A percentile compares a stretch with the other conserved stretches of the same genome.
These are phyloP conservation scores for Oxygymnocypris stewartii DNA, from an alignment of 2,113 vertebrate species.

Conservation along the genomic window DNA sequence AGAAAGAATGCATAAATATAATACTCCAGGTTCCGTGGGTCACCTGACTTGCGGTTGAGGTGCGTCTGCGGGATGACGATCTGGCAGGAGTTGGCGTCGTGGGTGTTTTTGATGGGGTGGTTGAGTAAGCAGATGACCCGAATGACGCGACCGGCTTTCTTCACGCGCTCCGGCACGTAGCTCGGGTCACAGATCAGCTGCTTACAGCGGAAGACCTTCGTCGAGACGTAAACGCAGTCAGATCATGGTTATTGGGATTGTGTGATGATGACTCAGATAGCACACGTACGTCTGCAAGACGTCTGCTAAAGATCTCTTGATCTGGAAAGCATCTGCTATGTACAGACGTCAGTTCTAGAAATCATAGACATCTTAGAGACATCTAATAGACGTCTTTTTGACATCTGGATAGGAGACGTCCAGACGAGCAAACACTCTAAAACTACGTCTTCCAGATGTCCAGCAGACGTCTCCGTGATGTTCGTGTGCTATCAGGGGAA, in stretches of 20 bases:
- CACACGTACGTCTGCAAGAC: too few species aligned
- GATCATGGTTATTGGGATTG: background rate
- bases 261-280: background rate
- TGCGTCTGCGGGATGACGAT: slow-evolving; percentile 95
- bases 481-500: background rate
- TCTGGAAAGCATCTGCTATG: too few species aligned
- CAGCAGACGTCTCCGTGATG: too few species aligned
- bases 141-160: slow-evolving; percentile 87
- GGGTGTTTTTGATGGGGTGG: slow-evolving; percentile 93
- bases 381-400: too few species aligned
- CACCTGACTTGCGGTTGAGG: slow-evolving; percentile 91
- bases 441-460: too few species aligned
- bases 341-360: too few species aligned
- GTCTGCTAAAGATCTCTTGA: too few species aligned
- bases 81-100: slow-evolving; percentile 91
- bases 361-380: too few species aligned
- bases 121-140: slow-evolving; percentile 90
- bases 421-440: too few species aligned
- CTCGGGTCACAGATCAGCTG: slow-evolving; percentile 95
- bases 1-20: too few species aligned
- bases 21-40: too few species aligned
- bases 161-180: slow-evolving; percentile 84
- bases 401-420: too few species aligned
- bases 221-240: background rate
- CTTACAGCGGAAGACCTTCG: slow-evolving; percentile 89